Conservation (phyloP, 2,888 invertebrate genomes). For the Baronia brevicornis region DNA sequence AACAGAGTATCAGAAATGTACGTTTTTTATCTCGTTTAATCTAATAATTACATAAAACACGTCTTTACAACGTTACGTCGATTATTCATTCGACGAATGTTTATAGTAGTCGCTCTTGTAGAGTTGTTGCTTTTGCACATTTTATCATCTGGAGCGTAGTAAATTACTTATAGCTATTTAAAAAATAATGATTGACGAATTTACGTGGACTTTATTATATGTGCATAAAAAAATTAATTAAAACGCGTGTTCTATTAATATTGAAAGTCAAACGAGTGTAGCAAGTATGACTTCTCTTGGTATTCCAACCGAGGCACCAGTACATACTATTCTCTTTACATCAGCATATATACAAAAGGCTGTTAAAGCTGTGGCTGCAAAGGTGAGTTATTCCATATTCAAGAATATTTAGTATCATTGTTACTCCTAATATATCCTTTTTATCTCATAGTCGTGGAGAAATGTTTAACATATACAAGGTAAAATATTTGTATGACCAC, state of each 20-base stretch:
- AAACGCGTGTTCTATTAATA: not conserved
- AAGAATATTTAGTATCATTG: not conserved
- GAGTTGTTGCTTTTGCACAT: constrained; percentile 29
- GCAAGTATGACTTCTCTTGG: constrained; percentile 57
- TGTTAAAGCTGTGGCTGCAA: constrained; percentile 41
- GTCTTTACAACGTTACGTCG: constrained; percentile 37
- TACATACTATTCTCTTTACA: constrained; percentile 60
- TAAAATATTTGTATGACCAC: too few species aligned
- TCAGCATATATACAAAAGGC: constrained; percentile 52
- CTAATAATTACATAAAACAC: constrained; percentile 18
- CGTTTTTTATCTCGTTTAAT: not conserved
- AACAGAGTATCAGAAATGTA: too few species aligned
- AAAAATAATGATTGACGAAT: too few species aligned
- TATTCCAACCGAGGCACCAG: constrained; percentile 64
- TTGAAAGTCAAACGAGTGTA: constrained; percentile 7
- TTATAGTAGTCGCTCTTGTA: constrained; percentile 36
- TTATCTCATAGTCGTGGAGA: not conserved
- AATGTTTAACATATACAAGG: too few species aligned
- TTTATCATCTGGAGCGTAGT: constrained; percentile 27
- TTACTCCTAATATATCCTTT: not conserved
- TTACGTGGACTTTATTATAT: too few species aligned
- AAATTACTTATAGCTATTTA: too few species aligned
- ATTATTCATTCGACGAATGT: constrained; percentile 24
- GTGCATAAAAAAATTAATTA: not conserved
- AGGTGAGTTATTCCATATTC: constrained; percentile 48